Evolutionary conservation across 2,888 invertebrate genomes (phyloP).

Genomic region (Galerucella nymphaeae): DNA sequence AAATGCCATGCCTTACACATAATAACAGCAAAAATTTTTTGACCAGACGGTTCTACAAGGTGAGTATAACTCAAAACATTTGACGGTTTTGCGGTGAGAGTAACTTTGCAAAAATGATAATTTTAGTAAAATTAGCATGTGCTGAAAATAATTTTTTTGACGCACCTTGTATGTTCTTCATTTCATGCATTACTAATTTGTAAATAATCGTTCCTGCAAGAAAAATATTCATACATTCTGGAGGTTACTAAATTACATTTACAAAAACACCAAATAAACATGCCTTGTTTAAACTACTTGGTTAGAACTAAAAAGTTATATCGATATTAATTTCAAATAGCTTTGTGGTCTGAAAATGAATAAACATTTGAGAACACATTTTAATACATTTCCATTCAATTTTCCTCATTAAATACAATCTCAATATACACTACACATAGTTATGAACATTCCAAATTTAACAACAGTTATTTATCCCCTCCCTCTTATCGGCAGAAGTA

Average conservation of each 20-base stretch:
- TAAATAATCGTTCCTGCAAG: conserved; percentile 21
- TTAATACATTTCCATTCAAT: too few relatives aligned
- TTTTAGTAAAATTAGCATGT: conserved; percentile 5
- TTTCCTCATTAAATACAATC: too few relatives aligned
- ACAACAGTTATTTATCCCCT: too few relatives aligned
- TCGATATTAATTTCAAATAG: conserved; percentile 3
- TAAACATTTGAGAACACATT: too few relatives aligned
- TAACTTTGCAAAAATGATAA: neutral
- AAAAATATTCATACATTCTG: conserved; percentile 10
- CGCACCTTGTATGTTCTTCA: conserved; percentile 20
- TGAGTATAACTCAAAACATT: conserved; percentile 1
- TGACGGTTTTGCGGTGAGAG: neutral
- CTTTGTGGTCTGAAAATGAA: too few relatives aligned
- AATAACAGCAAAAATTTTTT: neutral
- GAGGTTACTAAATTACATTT: neutral
- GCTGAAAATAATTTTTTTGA: conserved; percentile 1
- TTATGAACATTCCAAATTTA: too few relatives aligned
- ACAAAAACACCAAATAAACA: neutral
- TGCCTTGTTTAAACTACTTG: neutral
- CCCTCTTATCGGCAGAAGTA: too few relatives aligned
- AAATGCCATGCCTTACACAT: neutral
- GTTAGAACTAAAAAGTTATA: neutral
- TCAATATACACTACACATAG: too few relatives aligned
- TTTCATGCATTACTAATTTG: conserved; percentile 23
- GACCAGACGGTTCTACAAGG: conserved; percentile 4